Conservation (phyloP, 2,797 vertebrate genomes). For the Hippocampus kuda region DNA sequence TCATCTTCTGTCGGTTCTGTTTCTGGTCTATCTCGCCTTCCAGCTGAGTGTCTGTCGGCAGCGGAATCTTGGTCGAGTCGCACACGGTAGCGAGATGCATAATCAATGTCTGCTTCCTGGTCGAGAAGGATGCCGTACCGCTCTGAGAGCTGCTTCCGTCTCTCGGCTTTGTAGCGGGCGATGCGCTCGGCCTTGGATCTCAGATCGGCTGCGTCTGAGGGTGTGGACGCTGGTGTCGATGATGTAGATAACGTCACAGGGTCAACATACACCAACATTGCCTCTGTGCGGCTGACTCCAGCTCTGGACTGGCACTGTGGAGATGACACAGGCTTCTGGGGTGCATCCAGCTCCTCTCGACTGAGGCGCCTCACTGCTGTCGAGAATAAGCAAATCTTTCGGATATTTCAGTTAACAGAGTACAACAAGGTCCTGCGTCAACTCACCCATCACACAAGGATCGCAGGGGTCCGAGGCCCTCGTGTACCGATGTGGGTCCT, state of each 20-base stretch:
- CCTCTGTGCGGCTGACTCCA: conserved; percentile 45
- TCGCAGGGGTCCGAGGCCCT: conserved; percentile 85
- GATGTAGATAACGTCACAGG: conserved; percentile 50
- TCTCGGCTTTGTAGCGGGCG: conserved; percentile 94
- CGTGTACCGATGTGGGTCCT: conserved; percentile 88
- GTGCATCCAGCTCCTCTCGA: conserved; percentile 70
- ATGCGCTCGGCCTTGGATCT: conserved; percentile 94
- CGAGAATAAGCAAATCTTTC: neutral
- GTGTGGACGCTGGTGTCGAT: conserved; percentile 52
- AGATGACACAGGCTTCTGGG: conserved; percentile 65
- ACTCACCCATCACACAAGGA: conserved; percentile 75
- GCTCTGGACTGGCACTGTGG: conserved; percentile 67
- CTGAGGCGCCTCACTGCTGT: conserved; percentile 72
- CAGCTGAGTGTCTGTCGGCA: conserved; percentile 41
- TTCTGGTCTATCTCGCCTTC: conserved; percentile 52
- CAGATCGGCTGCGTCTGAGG: conserved; percentile 64
- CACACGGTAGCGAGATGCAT: conserved; percentile 67
- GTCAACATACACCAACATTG: conserved; percentile 52
- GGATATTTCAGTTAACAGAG: neutral
- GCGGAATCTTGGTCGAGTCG: conserved; percentile 64
- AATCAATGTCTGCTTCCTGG: conserved; percentile 77
- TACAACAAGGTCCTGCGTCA: neutral
- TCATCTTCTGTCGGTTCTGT: conserved; percentile 22
- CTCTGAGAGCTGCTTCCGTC: conserved; percentile 88
- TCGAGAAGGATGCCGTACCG: conserved; percentile 88